Evolutionary conservation across 2,888 invertebrate species (phyloP), one percentile per base, ranked within the genome.

Genomic region (Sesia apiformis): DNA sequence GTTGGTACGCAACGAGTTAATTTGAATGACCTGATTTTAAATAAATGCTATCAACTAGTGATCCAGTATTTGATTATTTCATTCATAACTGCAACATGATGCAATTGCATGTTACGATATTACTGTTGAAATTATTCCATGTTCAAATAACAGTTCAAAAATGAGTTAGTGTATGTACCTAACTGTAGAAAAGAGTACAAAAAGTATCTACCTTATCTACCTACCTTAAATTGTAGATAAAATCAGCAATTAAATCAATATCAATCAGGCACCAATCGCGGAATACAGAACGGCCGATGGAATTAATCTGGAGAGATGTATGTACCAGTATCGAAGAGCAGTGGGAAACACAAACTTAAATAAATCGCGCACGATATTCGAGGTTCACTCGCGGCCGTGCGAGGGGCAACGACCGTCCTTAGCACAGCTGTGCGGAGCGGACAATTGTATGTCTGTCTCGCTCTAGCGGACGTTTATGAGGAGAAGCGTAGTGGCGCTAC

Each of bases 341-440:
- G 23, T 46, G 46, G 56, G 55, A 54, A 56, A 58, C 56, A 58
- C 54, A 55, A 54, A 59, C 53, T 57, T 57, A 59, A 59, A 59
- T 59, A 59, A 63, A 78, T 79, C 77, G 78, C 78, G 78, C 81
- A 80, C 79, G 78, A 80, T 79, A 84, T 89, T 86, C 76, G 86
- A 83, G 88, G 89, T 88, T 89, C 87, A 89, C 79, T 79, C 74
- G 85, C 84, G 86, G 86, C 74, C 84, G 84, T 66, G 64, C 70
- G 76, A 74, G 81, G 82, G 87, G 84, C 86, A 86, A 85, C 89
- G 86, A 88, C 89, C 89, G 89, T 89, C 89, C 89, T 89, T 89
- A 89, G 80, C 84, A 79, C 78, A 76, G 76, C 79, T 78, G 80
- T 74, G 76, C 76, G 80, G 71, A 70, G 68, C 82, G 72, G 65